Base-by-base conservation (phyloP, 2,888 invertebrate species). In the Patella ulyssiponensis region DNA sequence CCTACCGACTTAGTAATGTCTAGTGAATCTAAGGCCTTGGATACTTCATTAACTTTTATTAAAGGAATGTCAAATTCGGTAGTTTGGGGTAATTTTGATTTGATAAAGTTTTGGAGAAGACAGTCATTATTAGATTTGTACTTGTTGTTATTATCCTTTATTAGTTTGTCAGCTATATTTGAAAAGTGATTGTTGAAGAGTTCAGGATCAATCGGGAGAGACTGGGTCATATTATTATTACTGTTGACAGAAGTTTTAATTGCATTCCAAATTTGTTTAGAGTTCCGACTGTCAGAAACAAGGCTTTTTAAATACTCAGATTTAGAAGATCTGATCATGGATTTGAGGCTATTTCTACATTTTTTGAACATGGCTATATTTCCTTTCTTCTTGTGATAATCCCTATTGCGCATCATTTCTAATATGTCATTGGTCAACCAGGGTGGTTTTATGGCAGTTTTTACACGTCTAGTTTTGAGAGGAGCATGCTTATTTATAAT, bases 181-280 rank as follows among this genome's bases (percentile, higher is more conserved):
- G 44, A 3, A 44, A 44, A 44, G 7, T 7, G 44, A 3, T 44
- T 44, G 44, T 44, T 44, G 44, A 44, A 44, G 7, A 44, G 44
- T 44, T 44, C 44, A 44, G 44, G 44, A 44, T 44, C 44, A 44
- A 44, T 44, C 2, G 44, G 44, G 44, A 44, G 44, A 44, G 44
- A 44, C 3, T 44, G 44, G 3, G 5, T 44, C 44, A 44, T 44
- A 64, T 9, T 17, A 64, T 20, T 64, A 20, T 64, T 64, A 20
- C 11, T 64, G 20, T 64, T 64, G 9, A 20, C 17, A 20, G 58
- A 0, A 5, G 12, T 64, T 20, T 15, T 64, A 17, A 64, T 64
- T 17, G 58, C 58, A 64, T 64, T 64, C 58, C 58, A 64, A 9
- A 64, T 64, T 64, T 64, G 58, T 2, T 64, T 64, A 64, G 58